Base-by-base conservation (phyloP, 2,113 vertebrate genomes). In the Lepus americanus region DNA sequence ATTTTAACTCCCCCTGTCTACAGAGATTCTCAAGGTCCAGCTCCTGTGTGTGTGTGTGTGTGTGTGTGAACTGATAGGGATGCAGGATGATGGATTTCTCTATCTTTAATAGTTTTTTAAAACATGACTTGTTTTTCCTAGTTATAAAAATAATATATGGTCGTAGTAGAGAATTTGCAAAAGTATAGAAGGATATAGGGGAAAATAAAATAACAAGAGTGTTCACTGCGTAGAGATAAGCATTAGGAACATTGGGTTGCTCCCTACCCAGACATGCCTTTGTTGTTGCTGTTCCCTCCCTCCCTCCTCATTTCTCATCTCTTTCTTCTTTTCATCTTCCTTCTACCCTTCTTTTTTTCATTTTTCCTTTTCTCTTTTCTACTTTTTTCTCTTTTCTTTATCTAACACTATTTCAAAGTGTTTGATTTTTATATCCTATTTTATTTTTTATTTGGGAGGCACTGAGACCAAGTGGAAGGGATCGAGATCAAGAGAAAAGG, bases 91-190 rank as follows among this genome's bases (percentile, higher is more conserved):
- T 93, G 81, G 51, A 80, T 92, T 96, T 95, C 95, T 81, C 44
- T 85, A 29, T 82, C 31, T 19, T 93, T 96, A 61, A 92, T 25
- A 81, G 73, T 86, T 31, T 93, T 64, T 80, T 2, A 1, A 59
- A 59, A 95, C 93, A 80, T 81, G 72, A 36, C 39, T 51, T 87
- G 49, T 90, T 96, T 90, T 95, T 79, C 39, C 76, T 73, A 49
- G 51, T 91, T 91, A 72, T 93, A 91, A 92, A 95, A 92, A 69
- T 92, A 76, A 95, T 78, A 61, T 90, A 92, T 85, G 25, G 59
- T 64, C 69, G 72, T 53, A 90, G 44, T 51, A 55, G 53, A 89
- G 76, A 93, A 77, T 95, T 80, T 92, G 27, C 19, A 89, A 61
- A 80, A 82, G 20, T 93, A 20, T 78, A 44, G 59, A 88, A 80